Evolutionary conservation across 2,113 vertebrate genomes (phyloP).

Genomic region (Clupea harengus): DNA sequence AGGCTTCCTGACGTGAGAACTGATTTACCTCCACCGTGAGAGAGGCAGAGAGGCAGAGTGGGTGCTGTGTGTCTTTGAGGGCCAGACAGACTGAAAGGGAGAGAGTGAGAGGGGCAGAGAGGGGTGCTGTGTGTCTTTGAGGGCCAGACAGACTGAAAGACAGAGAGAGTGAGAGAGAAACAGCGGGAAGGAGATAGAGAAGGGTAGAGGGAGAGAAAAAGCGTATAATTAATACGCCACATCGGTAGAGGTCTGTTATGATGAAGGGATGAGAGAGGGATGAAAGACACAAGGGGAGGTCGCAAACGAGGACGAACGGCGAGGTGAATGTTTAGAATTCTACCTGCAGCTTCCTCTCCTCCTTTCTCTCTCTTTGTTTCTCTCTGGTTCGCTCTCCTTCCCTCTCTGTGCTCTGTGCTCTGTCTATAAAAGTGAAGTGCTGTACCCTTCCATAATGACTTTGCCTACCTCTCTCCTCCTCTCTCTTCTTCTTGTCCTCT

Average conservation of each 20-base stretch:
- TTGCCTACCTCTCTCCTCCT: too few species aligned
- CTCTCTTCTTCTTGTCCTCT: neutral
- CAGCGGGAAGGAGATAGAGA: constrained; percentile 40
- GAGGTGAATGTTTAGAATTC: constrained; percentile 19
- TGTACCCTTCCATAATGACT: too few species aligned
- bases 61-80: too few species aligned
- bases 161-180: constrained; percentile 23
- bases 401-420: neutral
- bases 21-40: too few species aligned
- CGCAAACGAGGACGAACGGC: neutral
- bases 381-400: neutral
- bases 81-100: neutral
- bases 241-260: neutral
- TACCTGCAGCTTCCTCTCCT: neutral
- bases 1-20: too few species aligned
- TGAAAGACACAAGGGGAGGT: neutral
- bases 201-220: constrained; percentile 1
- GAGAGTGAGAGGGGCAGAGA: neutral
- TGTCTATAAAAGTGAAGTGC: neutral
- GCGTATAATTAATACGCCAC: neutral
- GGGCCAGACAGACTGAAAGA: constrained; percentile 16
- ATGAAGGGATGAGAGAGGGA: neutral
- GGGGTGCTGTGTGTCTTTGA: neutral
- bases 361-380: neutral
- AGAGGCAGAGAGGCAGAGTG: too few species aligned